phyloP scores from a whole-genome alignment of 92 coral and sea anemone genomes.

The Anthopleura xanthogrammica region DNA sequence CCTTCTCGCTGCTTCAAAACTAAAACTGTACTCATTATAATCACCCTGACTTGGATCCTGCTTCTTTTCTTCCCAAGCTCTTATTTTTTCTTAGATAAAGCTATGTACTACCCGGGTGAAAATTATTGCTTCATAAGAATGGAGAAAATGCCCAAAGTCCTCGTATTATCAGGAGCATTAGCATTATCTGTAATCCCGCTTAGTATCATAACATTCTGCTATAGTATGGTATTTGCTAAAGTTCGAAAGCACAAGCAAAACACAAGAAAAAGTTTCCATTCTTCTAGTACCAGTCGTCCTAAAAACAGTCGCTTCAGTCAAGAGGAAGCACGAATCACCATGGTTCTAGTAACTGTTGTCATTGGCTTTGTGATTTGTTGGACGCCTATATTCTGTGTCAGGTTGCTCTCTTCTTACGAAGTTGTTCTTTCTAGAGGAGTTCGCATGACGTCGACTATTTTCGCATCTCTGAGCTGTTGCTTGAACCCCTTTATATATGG shows the following conservation, averaged over 20 bases:
- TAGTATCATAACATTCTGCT: constrained; percentile 36
- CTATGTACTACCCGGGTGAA: constrained; percentile 46
- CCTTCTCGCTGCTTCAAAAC: constrained; percentile 15
- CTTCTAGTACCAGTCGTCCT: background rate
- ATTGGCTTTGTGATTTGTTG: constrained; percentile 50
- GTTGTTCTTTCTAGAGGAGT: constrained; percentile 29
- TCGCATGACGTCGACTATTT: constrained; percentile 18
- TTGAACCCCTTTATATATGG: constrained; percentile 54
- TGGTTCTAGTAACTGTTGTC: constrained; percentile 38
- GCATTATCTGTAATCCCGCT: constrained; percentile 33
- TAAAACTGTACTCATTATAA: constrained; percentile 21
- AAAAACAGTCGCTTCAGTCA: background rate
- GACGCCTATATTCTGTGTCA: constrained; percentile 41
- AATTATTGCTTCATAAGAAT: constrained; percentile 42
- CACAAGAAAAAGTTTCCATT: background rate
- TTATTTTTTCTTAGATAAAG: constrained; percentile 36
- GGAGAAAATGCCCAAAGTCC: constrained; percentile 20
- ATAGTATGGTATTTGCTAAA: constrained; percentile 39
- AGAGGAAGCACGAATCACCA: constrained; percentile 42
- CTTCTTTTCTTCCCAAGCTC: constrained; percentile 25
- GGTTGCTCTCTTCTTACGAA: constrained; percentile 32
- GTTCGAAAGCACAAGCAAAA: constrained; percentile 45
- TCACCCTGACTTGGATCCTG: constrained; percentile 31
- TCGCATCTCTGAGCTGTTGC: constrained; percentile 34
- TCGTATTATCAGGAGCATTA: constrained; percentile 14